These are phyloP conservation scores for Plagodis dolabraria DNA, from an alignment of 2,888 invertebrate species.

Conservation along the genomic window DNA sequence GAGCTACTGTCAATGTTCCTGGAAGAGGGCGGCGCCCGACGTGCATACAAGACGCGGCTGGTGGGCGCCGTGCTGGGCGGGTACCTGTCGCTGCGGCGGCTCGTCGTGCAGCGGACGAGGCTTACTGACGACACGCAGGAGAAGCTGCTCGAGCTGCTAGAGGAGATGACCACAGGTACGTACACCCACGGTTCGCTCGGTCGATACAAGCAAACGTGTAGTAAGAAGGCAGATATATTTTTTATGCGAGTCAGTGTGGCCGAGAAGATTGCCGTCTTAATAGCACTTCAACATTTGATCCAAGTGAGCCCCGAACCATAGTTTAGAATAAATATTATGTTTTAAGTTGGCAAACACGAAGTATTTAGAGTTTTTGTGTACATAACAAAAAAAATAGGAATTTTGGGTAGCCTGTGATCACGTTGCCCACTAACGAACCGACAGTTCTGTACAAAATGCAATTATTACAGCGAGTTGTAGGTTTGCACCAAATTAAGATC, in stretches of 20 bases:
- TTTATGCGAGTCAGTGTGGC: too few relatives aligned
- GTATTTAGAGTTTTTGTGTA: too few relatives aligned
- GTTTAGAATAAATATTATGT: too few relatives aligned
- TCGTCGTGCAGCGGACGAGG: constrained; percentile 97
- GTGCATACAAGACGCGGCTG: constrained; percentile 94
- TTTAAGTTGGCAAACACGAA: too few relatives aligned
- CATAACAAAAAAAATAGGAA: too few relatives aligned
- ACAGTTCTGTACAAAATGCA: too few relatives aligned
- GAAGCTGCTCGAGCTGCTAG: constrained; percentile 94
- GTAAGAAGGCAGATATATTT: not conserved
- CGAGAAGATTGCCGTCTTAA: not conserved
- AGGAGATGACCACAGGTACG: constrained; percentile 97
- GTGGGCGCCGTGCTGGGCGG: constrained; percentile 97
- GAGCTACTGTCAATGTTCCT: constrained; percentile 95
- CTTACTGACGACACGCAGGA: constrained; percentile 98
- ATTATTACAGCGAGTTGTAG: too few relatives aligned
- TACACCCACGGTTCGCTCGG: not conserved
- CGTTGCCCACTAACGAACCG: too few relatives aligned
- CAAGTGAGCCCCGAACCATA: too few relatives aligned
- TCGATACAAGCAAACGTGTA: too few relatives aligned
- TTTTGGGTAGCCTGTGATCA: too few relatives aligned
- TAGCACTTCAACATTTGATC: not conserved
- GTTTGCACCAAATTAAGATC: too few relatives aligned
- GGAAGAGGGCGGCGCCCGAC: constrained; percentile 93
- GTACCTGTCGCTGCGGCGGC: constrained; percentile 94